Base-by-base conservation (phyloP, 2,797 vertebrate genomes). In the Macropus fuliginosus region DNA sequence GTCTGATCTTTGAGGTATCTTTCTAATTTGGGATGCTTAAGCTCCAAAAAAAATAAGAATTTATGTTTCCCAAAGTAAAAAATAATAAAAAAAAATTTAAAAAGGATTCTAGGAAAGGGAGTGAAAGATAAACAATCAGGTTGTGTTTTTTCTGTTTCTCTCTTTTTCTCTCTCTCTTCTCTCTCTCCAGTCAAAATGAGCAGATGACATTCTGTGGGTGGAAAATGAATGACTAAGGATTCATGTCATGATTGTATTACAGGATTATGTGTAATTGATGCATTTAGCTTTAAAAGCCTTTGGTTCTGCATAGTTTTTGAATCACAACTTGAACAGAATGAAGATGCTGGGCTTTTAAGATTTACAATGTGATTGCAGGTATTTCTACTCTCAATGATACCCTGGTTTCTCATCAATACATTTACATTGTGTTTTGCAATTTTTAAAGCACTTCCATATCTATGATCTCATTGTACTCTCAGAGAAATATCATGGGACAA, bases 211-310 rank as follows among this genome's bases (percentile, higher is more conserved):
- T 97, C 93, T 96, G 97, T 97, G 96, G 94, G 94, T 62, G 93
- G 92, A 50, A 81, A 81, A 94, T 97, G 94, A 96, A 95, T 97
- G 96, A 97, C 96, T 97, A 95, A 97, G 92, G 94, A 96, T 93
- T 92, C 96, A 91, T 59, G 89, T 94, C 94, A 96, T 91, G 89
- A 95, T 94, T 5, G 0, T 66, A 96, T 97, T 95, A 96, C 94
- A 96, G 95, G 96, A 97, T 97, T 96, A 94, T 96, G 93, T 97
- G 96, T 97, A 98, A 97, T 97, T 97, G 97, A 96, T 97, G 96
- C 91, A 55, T 96, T 97, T 97, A 96, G 57, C 94, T 97, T 93
- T 97, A 96, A 97, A 97, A 97, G 97, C 97, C 96, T 97, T 97
- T 96, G 56, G 55, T 96, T 97, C 90, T 95, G 46, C 87, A 96